Base-by-base conservation (phyloP, 2,113 vertebrate species). In the Hippopotamus amphibius region DNA sequence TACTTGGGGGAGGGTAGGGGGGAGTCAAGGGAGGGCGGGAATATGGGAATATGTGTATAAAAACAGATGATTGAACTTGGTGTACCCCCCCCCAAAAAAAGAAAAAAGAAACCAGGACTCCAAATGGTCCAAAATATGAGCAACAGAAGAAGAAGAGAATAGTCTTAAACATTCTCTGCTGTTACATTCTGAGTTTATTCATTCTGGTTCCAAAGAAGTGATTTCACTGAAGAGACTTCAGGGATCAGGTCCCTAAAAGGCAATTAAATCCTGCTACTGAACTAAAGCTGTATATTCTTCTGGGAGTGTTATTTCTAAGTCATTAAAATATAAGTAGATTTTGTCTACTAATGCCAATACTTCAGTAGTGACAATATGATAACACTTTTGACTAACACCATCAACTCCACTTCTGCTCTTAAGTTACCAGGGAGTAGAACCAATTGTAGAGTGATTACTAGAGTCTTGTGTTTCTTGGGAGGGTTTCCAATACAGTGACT, bases 131-230 rank as follows among this genome's bases (percentile, higher is more conserved):
- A 96, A 92, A 85, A 74, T 88, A 88, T 84, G 30, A 90, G 66
- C 16, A 76, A 57, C 48, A 76, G 61, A 91, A 85, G 48, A 79
- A 77, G 19, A 9, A 55, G n/a, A 74, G 50, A 28, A 57, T 1
- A 84, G 68, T 93, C 41, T 91, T 92, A 81, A 96, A 69, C 10
- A 53, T 86, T 50, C 30, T 88, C 43, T 86, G 66, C 19, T 88
- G 28, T 48, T n/a, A 28, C 16, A 11, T 86, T 96, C 46, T 95
- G 65, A 81, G 53, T 95, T 93, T 97, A 81, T 92, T 93, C 24
- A 61, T 85, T 89, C 26, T 83, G 53, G 21, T 86, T 90, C 43
- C 22, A 85, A 88, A 81, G 57, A 90, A 95, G 43, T 57, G 11
- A 90, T 90, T 93, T 87, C 50, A 84, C 15, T 77, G 55, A 92